Conservation (phyloP, 2,888 invertebrate genomes). For the Liposcelis brunnea region DNA sequence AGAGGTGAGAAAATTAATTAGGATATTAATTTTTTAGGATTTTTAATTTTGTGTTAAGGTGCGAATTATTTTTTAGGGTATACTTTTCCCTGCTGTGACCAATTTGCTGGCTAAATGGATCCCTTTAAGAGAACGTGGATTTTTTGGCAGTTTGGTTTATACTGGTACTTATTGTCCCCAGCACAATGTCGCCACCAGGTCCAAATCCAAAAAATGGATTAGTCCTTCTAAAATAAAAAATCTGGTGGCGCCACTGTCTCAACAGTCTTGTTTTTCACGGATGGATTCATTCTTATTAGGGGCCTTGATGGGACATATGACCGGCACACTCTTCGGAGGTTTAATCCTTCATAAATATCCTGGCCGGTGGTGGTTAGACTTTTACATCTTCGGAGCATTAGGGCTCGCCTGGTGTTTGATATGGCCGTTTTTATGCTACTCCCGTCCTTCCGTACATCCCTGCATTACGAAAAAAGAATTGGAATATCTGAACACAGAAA, state of each 20-base stretch:
- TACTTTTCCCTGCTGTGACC: conserved; percentile 42
- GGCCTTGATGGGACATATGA: conserved; percentile 5
- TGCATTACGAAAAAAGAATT: conserved; percentile 53
- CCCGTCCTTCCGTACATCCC: conserved; percentile 51
- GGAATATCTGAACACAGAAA: conserved; percentile 6
- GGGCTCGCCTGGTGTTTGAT: conserved; percentile 36
- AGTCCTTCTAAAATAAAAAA: no score
- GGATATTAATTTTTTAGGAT: no score
- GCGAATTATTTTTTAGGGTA: conserved; percentile 28
- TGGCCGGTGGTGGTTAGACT: conserved; percentile 37
- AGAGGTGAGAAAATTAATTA: conserved; percentile 31
- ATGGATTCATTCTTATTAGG: no score
- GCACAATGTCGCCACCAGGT: no score
- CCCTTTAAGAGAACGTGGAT: conserved; percentile 36
- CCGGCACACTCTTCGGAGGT: background rate
- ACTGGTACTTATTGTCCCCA: conserved; percentile 26
- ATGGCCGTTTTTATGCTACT: conserved; percentile 24
- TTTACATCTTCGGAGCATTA: conserved; percentile 36
- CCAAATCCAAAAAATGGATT: no score
- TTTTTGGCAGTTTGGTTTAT: conserved; percentile 39
- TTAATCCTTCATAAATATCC: background rate
- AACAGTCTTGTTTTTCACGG: no score
- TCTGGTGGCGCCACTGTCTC: no score
- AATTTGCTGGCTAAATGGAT: conserved; percentile 40
- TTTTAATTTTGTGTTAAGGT: background rate